Evolutionary conservation across 2,797 vertebrate species (phyloP).

Genomic region (Spondyliosoma cantharus): DNA sequence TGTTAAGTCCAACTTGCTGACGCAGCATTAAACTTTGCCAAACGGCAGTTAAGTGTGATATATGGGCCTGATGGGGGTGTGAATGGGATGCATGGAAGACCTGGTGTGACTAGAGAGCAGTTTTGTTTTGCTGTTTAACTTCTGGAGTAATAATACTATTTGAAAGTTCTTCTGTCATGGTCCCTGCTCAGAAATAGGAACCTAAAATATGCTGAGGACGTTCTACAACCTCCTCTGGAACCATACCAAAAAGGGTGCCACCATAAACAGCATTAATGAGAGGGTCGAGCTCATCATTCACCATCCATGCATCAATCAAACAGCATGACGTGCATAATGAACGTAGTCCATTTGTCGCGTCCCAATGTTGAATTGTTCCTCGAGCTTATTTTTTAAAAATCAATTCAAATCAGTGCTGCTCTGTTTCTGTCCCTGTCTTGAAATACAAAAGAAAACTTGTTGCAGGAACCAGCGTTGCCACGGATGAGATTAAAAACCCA

Average conservation of each 20-base stretch:
- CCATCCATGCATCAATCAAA: conserved; percentile 44
- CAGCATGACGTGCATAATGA: conserved; percentile 13
- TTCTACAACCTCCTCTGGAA: too few species aligned
- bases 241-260: background rate
- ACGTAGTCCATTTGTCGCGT: conserved; percentile 26
- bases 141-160: background rate
- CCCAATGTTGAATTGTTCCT: conserved; percentile 12
- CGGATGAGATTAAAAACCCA: background rate
- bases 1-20: conserved; percentile 28
- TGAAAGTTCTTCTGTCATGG: background rate
- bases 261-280: conserved; percentile 4
- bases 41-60: conserved; percentile 35
- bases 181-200: background rate
- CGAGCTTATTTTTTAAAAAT: conserved; percentile 24
- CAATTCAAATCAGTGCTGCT: conserved; percentile 55
- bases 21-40: conserved; percentile 36
- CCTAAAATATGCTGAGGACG: too few species aligned
- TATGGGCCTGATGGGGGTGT: background rate
- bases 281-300: conserved; percentile 21
- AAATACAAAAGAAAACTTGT: background rate
- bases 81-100: background rate
- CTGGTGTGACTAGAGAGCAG: background rate
- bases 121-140: background rate
- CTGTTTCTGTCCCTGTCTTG: conserved; percentile 34
- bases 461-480: background rate